These are phyloP conservation scores for Echeneis naucrates DNA, from an alignment of 2,797 vertebrate species.

Conservation along the genomic window DNA sequence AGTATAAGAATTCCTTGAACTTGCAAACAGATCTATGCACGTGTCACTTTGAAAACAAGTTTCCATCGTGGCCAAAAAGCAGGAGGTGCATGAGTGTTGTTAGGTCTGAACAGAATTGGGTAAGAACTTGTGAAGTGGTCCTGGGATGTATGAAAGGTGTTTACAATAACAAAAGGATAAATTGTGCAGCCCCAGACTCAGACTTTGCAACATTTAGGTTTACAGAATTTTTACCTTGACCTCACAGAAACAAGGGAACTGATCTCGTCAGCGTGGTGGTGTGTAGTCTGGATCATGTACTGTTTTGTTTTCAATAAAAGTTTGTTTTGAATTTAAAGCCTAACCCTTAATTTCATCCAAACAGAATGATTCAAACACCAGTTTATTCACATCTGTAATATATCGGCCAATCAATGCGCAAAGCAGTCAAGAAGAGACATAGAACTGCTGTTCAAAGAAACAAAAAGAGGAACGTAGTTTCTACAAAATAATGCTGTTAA, in stretches of 20 bases:
- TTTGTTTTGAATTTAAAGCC: conserved; percentile 69
- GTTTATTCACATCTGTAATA: conserved; percentile 76
- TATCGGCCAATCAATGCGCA: conserved; percentile 57
- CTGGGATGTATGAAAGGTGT: conserved; percentile 25
- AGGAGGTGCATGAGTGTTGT: conserved; percentile 45
- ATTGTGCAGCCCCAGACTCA: conserved; percentile 18
- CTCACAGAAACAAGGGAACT: conserved; percentile 39
- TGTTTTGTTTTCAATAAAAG: conserved; percentile 73
- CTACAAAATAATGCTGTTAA: conserved; percentile 41
- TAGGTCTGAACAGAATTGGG: conserved; percentile 5
- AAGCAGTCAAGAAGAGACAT: conserved; percentile 60
- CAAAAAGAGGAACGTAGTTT: conserved; percentile 40
- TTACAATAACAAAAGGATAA: conserved; percentile 30
- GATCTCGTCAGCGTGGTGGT: conserved; percentile 55
- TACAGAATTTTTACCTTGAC: conserved; percentile 44
- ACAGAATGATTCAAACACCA: too few relatives aligned
- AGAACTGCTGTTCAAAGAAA: conserved; percentile 46
- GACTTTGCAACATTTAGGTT: conserved; percentile 41
- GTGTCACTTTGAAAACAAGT: conserved; percentile 67
- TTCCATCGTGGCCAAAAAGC: conserved; percentile 44
- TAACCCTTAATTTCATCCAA: too few relatives aligned
- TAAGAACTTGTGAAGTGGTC: conserved; percentile 21
- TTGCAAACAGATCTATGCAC: conserved; percentile 72
- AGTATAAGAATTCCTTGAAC: conserved; percentile 39
- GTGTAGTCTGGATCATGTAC: conserved; percentile 64